Base-by-base conservation (phyloP, 2,113 vertebrate genomes). In the Parotia lawesii region DNA sequence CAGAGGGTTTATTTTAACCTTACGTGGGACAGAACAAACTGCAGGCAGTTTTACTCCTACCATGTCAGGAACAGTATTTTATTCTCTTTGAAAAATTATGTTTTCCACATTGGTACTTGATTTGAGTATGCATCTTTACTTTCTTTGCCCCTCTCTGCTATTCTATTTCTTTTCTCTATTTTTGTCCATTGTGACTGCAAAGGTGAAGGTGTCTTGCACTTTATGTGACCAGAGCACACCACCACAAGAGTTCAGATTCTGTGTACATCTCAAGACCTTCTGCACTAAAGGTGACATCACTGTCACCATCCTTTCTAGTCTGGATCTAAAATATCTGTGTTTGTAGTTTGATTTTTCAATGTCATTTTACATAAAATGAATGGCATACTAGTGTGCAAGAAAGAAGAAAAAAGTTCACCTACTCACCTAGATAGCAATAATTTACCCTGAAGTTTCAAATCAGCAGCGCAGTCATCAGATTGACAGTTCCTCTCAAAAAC, bases 401-500 rank as follows among this genome's bases (percentile, higher is more conserved):
- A 57, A 70, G 33, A 60, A 47, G 50, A 31, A 67, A 31, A 37
- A 64, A 80, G 27, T 79, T 85, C 51, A 74, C 7, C 4, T 50
- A 93, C 98, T 83, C 97, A 99, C 99, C 99, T 97, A 56, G 99
- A 99, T 8, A 99, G 98, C 96, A 99, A 16, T 74, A 99, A 96
- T 90, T 98, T 98, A 62, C 99, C 99, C 88, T 97, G 98, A 74
- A 99, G 98, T 88, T 98, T 98, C 90, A 99, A 97, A 96, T 99
- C 99, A 3, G 99, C 98, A 5, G 99, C 99, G 31, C 99, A 99
- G 96, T 99, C 99, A 38, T 99, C 99, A 4, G 99, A 99, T 29
- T 97, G 98, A 97, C 99, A 99, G 85, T 99, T 99, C 96, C 99
- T 99, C 97, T 99, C 99, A 96, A 99, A 99, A 96, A 98, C 98